Base-by-base conservation (phyloP, 2,797 vertebrate species). In the Microctenopoma stevenorrisi region DNA sequence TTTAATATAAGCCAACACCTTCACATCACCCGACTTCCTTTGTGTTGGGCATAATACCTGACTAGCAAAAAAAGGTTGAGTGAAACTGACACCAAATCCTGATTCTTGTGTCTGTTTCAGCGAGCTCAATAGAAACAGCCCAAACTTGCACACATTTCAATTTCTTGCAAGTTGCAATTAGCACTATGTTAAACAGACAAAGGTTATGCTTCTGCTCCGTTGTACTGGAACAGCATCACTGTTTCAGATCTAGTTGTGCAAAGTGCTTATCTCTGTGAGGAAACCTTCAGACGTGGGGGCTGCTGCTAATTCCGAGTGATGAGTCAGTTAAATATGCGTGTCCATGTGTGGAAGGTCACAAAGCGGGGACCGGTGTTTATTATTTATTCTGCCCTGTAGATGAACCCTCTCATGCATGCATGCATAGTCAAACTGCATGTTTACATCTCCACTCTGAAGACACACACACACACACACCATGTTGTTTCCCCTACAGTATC, bases 361-460 rank as follows among this genome's bases (percentile, higher is more conserved):
- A 75, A 62, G 71, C 58, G 9, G 14, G 7, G 48, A 0, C 33
- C 2, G 49, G 7, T 85, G 76, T 81, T 83, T 78, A 44, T 76
- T 80, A 82, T 86, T 82, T 78, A 81, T 73, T 80, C 69, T 75
- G 82, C 62, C 79, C 81, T 65, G 71, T 2, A 55, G 59, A 57
- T 83, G 84, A 88, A 84, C 80, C 77, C 71, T 46, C 47, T 61
- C 67, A 18, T 33, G 49, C 37, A 44, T 33, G 49, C 37, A 44
- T 69, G 33, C 78, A 81, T 79, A 76, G 84, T 83, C 56, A 79
- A 64, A 35, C 44, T 44, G 57, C 54, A 18, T 80, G 68, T 80
- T 78, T 73, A 74, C 53, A 72, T 80, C 68, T 70, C 71, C 62
- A 59, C 67, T 55, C 35, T 63, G 73, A 72, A 61, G 35, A 18